phyloP scores from a whole-genome alignment of 2,113 vertebrate genomes.

The Oreochromis aureus region DNA sequence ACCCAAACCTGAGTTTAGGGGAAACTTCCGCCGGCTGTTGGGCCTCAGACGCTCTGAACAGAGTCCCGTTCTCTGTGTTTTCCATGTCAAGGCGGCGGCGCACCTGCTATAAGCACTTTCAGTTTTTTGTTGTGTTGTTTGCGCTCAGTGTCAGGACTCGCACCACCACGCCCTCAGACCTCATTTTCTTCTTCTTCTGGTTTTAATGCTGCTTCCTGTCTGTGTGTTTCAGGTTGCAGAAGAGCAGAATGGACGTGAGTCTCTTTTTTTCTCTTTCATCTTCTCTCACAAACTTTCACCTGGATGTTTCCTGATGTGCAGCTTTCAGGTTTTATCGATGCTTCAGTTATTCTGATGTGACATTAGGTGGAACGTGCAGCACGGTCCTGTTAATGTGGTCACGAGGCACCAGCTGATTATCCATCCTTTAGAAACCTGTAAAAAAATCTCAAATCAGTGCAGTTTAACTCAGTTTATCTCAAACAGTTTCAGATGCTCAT shows the following conservation, averaged over 20 bases:
- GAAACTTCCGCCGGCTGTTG: not conserved
- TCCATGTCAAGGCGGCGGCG: not conserved
- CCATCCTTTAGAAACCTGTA: not conserved
- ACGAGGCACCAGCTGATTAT: not conserved
- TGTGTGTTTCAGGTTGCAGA: not conserved
- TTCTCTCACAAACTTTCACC: not conserved
- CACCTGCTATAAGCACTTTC: not conserved
- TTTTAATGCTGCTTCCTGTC: not conserved
- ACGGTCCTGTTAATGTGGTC: not conserved
- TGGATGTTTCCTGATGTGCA: not conserved
- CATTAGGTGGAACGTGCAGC: accelerated
- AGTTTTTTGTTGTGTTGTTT: not conserved
- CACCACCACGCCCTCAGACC: not conserved
- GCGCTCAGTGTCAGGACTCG: not conserved
- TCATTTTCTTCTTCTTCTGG: not conserved
- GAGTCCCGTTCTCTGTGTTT: not conserved
- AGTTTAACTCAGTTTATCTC: no score
- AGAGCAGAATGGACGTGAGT: conserved; percentile 10
- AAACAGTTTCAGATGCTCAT: no score
- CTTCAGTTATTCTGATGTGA: not conserved
- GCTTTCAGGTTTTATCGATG: not conserved
- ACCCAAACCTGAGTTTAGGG: not conserved
- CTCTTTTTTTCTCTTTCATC: not conserved
- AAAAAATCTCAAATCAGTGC: no score
- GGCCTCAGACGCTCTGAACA: not conserved